phyloP scores from a whole-genome alignment of 2,888 invertebrate genomes.

The Caenorhabditis sp. region DNA sequence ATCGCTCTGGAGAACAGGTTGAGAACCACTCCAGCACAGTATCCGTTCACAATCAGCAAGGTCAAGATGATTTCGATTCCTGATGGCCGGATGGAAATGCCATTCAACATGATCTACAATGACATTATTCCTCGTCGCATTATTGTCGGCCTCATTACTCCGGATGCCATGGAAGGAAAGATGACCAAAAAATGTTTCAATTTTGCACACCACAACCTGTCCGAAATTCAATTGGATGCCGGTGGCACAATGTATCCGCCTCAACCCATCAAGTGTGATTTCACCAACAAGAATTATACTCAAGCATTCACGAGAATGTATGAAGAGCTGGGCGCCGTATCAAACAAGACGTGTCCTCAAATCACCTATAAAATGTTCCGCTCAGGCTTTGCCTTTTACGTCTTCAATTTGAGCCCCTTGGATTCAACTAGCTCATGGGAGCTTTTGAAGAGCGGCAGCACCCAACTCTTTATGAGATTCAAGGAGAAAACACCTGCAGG shows the following conservation, averaged over 20 bases:
- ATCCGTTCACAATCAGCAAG: constrained; percentile 17
- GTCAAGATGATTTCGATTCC: constrained; percentile 22
- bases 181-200: not conserved
- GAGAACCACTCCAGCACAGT: constrained; percentile 11
- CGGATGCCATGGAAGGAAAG: constrained; percentile 1
- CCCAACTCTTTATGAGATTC: constrained; percentile 30
- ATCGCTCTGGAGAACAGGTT: constrained; percentile 32
- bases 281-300: constrained; percentile 20
- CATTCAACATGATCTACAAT: constrained; percentile 26
- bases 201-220: constrained; percentile 5
- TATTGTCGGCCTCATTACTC: constrained; percentile 12
- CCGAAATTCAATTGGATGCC: constrained; percentile 28
- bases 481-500: constrained; percentile 15
- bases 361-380: constrained; percentile 20
- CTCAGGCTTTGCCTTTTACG: not conserved
- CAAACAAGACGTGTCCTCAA: not conserved
- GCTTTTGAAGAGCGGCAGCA: constrained; percentile 23
- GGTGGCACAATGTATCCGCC: constrained; percentile 26
- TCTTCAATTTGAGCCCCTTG: constrained; percentile 4
- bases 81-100: constrained; percentile 8
- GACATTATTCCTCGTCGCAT: constrained; percentile 25
- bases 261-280: constrained; percentile 26
- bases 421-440: constrained; percentile 14
- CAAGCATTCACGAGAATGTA: constrained; percentile 8
- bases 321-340: constrained; percentile 29